Evolutionary conservation across 2,113 vertebrate species (phyloP), one percentile per base, ranked within the genome.

Genomic region (Ascaphus truei): DNA sequence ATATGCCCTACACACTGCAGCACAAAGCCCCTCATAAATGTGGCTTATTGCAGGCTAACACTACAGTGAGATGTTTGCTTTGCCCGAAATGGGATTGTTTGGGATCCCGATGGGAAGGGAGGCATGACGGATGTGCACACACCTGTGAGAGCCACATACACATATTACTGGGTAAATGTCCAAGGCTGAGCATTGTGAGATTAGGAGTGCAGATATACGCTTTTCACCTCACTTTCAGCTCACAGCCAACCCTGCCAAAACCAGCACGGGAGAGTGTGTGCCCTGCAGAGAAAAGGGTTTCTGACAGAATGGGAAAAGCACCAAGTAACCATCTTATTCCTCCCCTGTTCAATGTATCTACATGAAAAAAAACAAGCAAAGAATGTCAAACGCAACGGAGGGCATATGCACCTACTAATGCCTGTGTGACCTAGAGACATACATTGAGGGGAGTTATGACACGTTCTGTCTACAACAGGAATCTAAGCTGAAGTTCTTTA

Each of bases 11-110:
- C 55, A 68, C 43, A 51, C 5, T 68, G 23, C 33, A 59, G 43
- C 34, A 71, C 67, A 71, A 71, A 71, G 48, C 34, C 66, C 67
- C 67, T 52, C 45, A 71, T 71, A 71, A 71, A 71, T 51, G 25
- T 25, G 25, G 45, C 31, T 61, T 71, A 61, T 61, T 71, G 56
- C 67, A 52, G 45, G 29, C 33, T 71, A 50, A 52, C 67, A 71
- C 67, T 51, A 22, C n/a, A 29, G 55, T 52, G 67, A 16, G 25
- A 71, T 34, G 47, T 61, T 52, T 71, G 52, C 34, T 47, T 60
- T 69, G 57, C 41, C 30, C 29, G 41, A 58, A 26, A 16, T 34
- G n/a, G 9, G 26, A 50, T 39, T 60, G 37, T 25, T 56, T 48
- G 7, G 33, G 29, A 26, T 26, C 16, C 56, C 16, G 57, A 61